Conservation (phyloP, 2,888 invertebrate species). For the Xanthorhoe designata region DNA sequence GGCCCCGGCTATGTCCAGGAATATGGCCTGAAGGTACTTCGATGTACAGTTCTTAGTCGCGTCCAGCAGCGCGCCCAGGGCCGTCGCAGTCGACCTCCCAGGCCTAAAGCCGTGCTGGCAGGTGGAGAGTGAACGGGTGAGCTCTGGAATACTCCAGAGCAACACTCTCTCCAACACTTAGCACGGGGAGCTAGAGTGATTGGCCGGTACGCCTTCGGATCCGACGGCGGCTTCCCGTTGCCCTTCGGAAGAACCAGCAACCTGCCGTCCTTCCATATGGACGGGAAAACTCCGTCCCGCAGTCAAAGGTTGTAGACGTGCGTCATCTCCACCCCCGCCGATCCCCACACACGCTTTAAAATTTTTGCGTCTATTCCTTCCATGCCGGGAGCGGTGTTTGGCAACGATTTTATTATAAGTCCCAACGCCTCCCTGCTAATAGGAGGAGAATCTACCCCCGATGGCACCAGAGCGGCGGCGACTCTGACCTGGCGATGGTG, state of each 20-base stretch:
- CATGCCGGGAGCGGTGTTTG: no score
- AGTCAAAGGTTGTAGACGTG: neutral
- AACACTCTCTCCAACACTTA: constrained; percentile 34
- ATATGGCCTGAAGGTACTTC: constrained; percentile 44
- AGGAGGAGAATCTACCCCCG: no score
- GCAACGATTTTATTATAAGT: no score
- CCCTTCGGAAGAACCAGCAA: neutral
- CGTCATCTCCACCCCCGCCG: neutral
- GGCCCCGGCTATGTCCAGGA: constrained; percentile 52
- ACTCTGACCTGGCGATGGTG: no score
- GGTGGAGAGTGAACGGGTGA: constrained; percentile 23
- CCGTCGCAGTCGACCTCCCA: constrained; percentile 47
- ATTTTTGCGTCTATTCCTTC: constrained; percentile 35
- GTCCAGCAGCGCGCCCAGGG: constrained; percentile 28
- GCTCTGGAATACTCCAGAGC: constrained; percentile 1
- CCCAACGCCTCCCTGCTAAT: no score
- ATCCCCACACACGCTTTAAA: neutral
- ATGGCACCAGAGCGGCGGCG: no score
- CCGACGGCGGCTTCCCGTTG: constrained; percentile 7
- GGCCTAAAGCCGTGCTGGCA: constrained; percentile 53
- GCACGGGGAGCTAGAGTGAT: constrained; percentile 48
- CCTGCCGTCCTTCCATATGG: neutral
- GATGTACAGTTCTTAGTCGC: neutral
- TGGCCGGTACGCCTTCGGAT: constrained; percentile 42
- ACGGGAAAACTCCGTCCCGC: neutral